phyloP scores from a whole-genome alignment of 2,888 invertebrate genomes.

The Epinotia ramella region DNA sequence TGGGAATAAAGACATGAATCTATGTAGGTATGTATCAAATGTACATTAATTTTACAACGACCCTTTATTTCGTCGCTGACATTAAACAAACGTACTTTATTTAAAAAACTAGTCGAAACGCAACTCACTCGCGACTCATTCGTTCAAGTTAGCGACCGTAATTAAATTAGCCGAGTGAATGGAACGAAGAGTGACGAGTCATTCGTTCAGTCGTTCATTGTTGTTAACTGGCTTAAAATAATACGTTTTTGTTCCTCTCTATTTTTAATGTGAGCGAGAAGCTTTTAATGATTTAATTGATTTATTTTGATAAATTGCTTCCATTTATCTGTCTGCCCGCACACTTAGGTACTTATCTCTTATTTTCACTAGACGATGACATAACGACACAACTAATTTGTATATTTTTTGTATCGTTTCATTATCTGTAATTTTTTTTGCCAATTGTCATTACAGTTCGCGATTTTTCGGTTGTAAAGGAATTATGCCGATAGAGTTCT shows the following conservation, averaged over 20 bases:
- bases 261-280: too few species aligned
- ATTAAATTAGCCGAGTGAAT: slow-evolving; percentile 16
- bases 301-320: background rate
- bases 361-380: too few species aligned
- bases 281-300: background rate
- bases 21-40: background rate
- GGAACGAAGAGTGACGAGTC: slow-evolving; percentile 17
- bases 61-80: background rate
- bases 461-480: too few species aligned
- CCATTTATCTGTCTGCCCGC: too few species aligned
- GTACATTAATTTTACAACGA: background rate
- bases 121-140: slow-evolving; percentile 17
- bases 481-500: too few species aligned
- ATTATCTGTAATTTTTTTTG: too few species aligned
- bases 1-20: too few species aligned
- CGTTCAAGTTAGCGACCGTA: slow-evolving; percentile 15
- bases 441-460: too few species aligned
- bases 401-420: too few species aligned
- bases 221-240: slow-evolving; percentile 6
- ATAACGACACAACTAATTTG: too few species aligned
- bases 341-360: too few species aligned
- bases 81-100: background rate
- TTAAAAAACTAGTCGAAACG: slow-evolving; percentile 7
- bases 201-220: slow-evolving; percentile 7
- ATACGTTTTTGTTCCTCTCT: background rate